These are phyloP conservation scores for Dryobotodes eremita DNA, from an alignment of 2,888 invertebrate species.

Conservation along the genomic window DNA sequence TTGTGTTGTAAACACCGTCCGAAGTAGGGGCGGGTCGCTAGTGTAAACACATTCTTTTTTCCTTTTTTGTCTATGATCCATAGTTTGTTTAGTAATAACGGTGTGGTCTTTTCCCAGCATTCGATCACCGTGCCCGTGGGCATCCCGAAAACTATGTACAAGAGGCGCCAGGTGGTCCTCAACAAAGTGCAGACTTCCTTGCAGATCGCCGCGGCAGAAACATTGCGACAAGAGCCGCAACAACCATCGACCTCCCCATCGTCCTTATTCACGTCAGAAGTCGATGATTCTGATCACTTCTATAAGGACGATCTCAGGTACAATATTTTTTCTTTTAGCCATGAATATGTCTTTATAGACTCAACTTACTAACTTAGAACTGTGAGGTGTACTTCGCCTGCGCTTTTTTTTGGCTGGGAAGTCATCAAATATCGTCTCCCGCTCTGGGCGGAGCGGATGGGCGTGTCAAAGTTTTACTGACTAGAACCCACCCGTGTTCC, in stretches of 20 bases:
- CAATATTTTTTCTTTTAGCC: not conserved
- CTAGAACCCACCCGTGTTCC: no score
- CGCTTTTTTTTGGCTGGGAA: no score
- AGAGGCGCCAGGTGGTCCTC: not conserved
- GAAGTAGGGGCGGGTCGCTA: not conserved
- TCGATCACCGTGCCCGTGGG: no score
- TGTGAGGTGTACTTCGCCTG: not conserved
- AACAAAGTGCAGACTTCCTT: no score
- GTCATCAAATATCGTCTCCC: no score
- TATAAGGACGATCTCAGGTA: constrained; percentile 83
- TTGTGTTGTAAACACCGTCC: not conserved
- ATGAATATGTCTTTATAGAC: no score
- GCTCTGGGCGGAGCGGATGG: no score
- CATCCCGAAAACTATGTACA: not conserved
- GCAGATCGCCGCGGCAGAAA: accelerated
- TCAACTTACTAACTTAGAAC: not conserved
- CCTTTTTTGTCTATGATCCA: not conserved
- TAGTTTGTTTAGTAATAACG: not conserved
- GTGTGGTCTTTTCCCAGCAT: not conserved
- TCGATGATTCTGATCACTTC: constrained; percentile 73
- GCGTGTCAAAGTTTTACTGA: no score
- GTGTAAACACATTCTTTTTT: not conserved
- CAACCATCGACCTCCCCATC: not conserved
- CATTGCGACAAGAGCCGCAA: no score
- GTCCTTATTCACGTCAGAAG: not conserved